Evolutionary conservation across 2,888 invertebrate species (phyloP), one percentile per base, ranked within the genome.

Genomic region (Drosophila eohydei): DNA sequence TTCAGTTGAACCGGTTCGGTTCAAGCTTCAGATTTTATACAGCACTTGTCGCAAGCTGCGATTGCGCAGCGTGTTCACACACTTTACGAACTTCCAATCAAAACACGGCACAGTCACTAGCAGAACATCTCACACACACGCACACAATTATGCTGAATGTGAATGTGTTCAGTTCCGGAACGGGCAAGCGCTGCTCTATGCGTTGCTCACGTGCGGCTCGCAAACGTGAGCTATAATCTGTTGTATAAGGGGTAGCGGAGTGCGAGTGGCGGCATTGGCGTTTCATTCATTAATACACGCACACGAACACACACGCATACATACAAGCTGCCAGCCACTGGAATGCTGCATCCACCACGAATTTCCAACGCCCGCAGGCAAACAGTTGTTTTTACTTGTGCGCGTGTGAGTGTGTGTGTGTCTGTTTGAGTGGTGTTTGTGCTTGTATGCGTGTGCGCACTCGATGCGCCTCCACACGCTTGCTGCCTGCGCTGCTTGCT

Each of bases 281-380:
- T 81, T 84, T 84, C 84, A 84, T 84, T 84, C 84, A 84, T 83
- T 83, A 84, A 88, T 81, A 81, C 84, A 88, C 86, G 73, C 55
- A 69, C 44, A 21, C 71, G 56, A 21, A 43, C 50, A 55, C 32
- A 50, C 38, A 63, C 69, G 69, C 59, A 50, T 52, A 34, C 40
- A n/a, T 26, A 62, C 55, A 44, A 32, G 54, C 52, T 12, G 43
- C 51, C 21, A 66, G 71, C 57, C 60, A 61, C 78, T 87, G 87
- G 87, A 87, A 88, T 71, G 84, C 76, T 81, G 83, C 78, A 86
- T 71, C 86, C 86, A 84, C 88, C 88, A 82, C 77, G 71, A 59
- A 56, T 61, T 67, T 80, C 83, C 86, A 79, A 70, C 83, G 82
- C 80, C 83, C 69, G 68, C 87, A 71, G 74, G 40, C 74, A 52